Conservation (phyloP, 2,113 vertebrate genomes). For the Raja brachyura region DNA sequence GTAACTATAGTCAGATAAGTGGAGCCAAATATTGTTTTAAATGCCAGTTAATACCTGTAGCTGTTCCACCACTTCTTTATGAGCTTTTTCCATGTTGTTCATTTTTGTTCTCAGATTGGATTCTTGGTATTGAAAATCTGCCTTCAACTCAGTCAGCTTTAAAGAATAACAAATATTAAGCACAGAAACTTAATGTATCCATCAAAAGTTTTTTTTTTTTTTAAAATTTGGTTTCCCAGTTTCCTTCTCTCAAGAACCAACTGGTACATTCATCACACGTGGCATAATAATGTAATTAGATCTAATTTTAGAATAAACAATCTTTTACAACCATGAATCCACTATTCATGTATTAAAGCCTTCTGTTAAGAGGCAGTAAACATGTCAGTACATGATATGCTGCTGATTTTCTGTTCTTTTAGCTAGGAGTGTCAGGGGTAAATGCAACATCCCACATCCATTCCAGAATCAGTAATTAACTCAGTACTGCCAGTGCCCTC, state of each 20-base stretch:
- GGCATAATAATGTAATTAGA: not conserved
- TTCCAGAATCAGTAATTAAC: not conserved
- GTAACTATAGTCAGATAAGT: not conserved
- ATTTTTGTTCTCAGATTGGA: conserved; percentile 95
- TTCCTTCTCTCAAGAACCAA: not conserved
- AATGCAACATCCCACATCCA: not conserved
- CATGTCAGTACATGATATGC: not conserved
- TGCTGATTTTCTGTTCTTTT: not conserved
- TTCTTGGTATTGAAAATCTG: conserved; percentile 97
- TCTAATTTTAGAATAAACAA: not conserved
- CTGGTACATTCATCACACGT: not conserved
- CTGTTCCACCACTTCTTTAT: conserved; percentile 93
- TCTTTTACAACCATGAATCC: no score
- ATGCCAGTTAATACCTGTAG: conserved; percentile 68
- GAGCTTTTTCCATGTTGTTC: conserved; percentile 98
- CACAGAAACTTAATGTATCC: not conserved
- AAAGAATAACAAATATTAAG: conserved; percentile 41
- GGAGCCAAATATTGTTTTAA: not conserved
- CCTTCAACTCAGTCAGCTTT: conserved; percentile 92
- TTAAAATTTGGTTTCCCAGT: not conserved
- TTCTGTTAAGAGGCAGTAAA: not conserved
- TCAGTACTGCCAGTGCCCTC: not conserved
- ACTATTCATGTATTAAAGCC: not conserved
- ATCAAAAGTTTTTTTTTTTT: not conserved
- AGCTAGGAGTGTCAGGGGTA: not conserved